Evolutionary conservation across 2,113 vertebrate species (phyloP), one percentile per base, ranked within the genome.

Genomic region (Turnix velox): DNA sequence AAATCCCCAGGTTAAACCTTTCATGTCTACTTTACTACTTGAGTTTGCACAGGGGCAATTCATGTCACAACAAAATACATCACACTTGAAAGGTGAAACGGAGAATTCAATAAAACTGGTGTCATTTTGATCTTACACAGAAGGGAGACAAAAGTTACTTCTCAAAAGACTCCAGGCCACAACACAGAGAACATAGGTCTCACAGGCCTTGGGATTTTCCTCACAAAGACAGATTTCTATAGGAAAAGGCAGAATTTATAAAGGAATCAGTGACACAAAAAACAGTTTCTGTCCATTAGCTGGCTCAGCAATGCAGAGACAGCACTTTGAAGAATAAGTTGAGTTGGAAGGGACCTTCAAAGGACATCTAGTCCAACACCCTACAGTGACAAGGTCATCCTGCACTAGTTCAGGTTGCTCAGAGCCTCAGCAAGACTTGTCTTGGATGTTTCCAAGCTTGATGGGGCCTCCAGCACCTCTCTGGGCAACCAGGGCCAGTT

Each of bases 101-200:
- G 52, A 72, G 58, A 66, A 59, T 10, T 3, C n/a, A 61, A 31
- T 52, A 42, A 54, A 75, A 6, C 14, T 2, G 7, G 20, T 13
- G 45, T 77, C 18, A 11, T 46, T 67, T 74, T 35, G 3, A 25
- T 59, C 37, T 39, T 19, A 6, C 0, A 31, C 0, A 37, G 37
- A 35, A 59, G 55, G 46, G 54, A 93, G 14, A 15, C 31, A 67
- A 24, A 79, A 61, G 18, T 40, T 33, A 55, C 37, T 73, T 37
- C 18, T 58, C 15, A 14, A 12, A 61, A 80, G 7, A 31, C 11
- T 69, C 40, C 71, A 77, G 42, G 42, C 14, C 39, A 74, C 52
- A 9, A 4, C 0, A 0, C 11, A 63, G 25, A 72, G 13, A 94
- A 18, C 5, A 2, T 18, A 78, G 18, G 18, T 63, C 33, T 62